phyloP scores from a whole-genome alignment of 2,797 vertebrate species.

The Neoniphon sammara region DNA sequence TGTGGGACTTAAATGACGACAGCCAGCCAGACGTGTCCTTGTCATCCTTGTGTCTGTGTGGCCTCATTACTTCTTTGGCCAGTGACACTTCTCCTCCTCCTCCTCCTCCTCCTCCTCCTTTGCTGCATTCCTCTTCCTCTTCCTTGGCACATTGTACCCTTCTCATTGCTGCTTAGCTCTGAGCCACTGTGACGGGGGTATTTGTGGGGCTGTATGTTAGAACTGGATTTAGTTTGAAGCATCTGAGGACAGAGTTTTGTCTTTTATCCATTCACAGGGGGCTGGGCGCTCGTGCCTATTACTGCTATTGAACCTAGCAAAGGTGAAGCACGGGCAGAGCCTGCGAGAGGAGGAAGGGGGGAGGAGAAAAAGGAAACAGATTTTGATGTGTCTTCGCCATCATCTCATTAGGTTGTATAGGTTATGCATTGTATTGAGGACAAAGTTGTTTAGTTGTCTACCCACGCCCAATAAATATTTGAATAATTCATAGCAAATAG shows the following conservation, averaged over 20 bases:
- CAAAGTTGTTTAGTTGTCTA: constrained; percentile 69
- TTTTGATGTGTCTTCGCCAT: constrained; percentile 1
- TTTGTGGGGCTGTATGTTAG: constrained; percentile 37
- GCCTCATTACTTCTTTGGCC: constrained; percentile 77
- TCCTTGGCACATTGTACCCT: constrained; percentile 36
- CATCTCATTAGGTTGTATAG: constrained; percentile 59
- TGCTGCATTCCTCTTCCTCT: constrained; percentile 41
- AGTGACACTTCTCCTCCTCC: constrained; percentile 60
- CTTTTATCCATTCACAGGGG: not conserved
- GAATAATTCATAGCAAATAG: constrained; percentile 79
- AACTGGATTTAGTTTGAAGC: constrained; percentile 49
- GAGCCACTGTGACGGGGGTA: constrained; percentile 30
- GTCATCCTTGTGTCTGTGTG: constrained; percentile 78
- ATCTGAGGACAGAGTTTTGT: constrained; percentile 25
- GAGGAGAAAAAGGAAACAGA: not conserved
- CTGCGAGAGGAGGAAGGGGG: constrained; percentile 30
- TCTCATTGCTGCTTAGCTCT: constrained; percentile 25
- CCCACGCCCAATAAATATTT: constrained; percentile 75
- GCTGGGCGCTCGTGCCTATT: constrained; percentile 33
- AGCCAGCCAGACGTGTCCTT: constrained; percentile 82
- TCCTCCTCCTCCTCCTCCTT: not conserved
- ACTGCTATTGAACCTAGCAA: constrained; percentile 45
- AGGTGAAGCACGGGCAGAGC: constrained; percentile 38
- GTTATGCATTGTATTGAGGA: constrained; percentile 67
- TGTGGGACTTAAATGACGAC: constrained; percentile 81